Percentiles rank a stretch among this genome's conserved stretches.
These are phyloP conservation scores for Microplitis demolitor DNA, from an alignment of 1,140 invertebrate species.

Conservation along the genomic window DNA sequence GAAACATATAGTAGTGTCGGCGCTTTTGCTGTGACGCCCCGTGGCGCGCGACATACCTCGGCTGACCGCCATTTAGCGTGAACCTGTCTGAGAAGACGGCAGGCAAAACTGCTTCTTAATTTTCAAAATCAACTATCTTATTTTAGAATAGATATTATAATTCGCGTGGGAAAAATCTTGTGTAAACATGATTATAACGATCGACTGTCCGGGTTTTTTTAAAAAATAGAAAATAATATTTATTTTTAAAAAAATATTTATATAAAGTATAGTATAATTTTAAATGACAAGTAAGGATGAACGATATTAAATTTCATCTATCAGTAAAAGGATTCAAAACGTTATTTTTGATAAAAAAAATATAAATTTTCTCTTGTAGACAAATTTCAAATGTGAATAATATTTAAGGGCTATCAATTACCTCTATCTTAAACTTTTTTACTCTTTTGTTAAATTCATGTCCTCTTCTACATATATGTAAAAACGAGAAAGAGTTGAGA, in stretches of 20 bases:
- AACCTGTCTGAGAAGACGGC: constrained; percentile 41
- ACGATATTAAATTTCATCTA: no score
- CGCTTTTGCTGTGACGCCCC: constrained; percentile 48
- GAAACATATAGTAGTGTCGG: constrained; percentile 36
- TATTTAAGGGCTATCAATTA: no score
- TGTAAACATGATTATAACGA: neutral
- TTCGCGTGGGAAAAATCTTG: constrained; percentile 11
- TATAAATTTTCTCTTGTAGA: no score
- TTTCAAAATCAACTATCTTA: constrained; percentile 15
- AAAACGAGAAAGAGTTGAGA: constrained; percentile 45
- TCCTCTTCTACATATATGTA: neutral
- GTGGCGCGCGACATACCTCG: constrained; percentile 50
- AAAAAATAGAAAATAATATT: no score
- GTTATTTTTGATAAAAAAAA: no score
- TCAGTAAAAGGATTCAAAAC: no score
- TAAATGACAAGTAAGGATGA: no score
- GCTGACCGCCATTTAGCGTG: constrained; percentile 53
- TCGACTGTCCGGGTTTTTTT: no score
- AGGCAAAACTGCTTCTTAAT: constrained; percentile 28
- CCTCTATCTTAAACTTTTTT: neutral
- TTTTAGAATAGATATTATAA: constrained; percentile 14
- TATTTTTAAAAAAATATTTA: no score
- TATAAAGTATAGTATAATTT: no score
- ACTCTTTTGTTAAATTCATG: neutral
- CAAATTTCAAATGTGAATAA: no score